Evolutionary conservation across 2,113 vertebrate genomes (phyloP), one percentile per base, ranked within the genome.

Genomic region (Physeter macrocephalus): DNA sequence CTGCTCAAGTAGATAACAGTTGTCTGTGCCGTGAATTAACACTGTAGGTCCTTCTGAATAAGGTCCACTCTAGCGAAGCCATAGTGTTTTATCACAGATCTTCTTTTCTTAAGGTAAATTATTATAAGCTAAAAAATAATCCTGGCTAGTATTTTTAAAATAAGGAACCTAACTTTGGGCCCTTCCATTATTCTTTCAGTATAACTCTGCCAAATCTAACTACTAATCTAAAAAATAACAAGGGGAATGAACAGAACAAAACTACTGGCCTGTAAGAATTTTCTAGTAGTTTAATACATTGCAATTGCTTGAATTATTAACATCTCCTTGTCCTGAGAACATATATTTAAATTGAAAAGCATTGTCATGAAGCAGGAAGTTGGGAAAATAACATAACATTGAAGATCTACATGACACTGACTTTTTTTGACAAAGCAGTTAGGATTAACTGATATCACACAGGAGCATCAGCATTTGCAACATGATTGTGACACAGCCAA

Each of bases 391-490:
- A 75, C 43, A 66, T 43, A 86, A 46, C 34, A 31, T 57, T 15
- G 4, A 97, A 84, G 25, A 90, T 21, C 15, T 96, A 12, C 18
- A 54, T 18, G 54, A 83, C 31, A 8, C 49, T 41, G 81, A 77
- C 82, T 54, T 95, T 94, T 94, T 69, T 18, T 54, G 57, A 81
- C 25, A 90, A 90, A 77, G 59, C 72, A 69, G 92, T 85, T 95
- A 96, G 8, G 75, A 62, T 77, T 66, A 94, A 93, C 95, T 97
- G 93, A 80, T 62, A 93, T 92, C 93, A 96, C 83, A 46, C 34
- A 18, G 13, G 39, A 15, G 43, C 77, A 71, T 97, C 57, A 78
- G 90, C 64, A 80, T 69, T 77, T 46, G 27, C 81, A 87, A 41
- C 4, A 67, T 1, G 3, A 25, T n/a, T 11, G 67, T 72, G 49